A percentile compares a stretch with the other conserved stretches of the same genome.
Conservation (phyloP, 2,888 invertebrate genomes). For the Seira musarum region DNA sequence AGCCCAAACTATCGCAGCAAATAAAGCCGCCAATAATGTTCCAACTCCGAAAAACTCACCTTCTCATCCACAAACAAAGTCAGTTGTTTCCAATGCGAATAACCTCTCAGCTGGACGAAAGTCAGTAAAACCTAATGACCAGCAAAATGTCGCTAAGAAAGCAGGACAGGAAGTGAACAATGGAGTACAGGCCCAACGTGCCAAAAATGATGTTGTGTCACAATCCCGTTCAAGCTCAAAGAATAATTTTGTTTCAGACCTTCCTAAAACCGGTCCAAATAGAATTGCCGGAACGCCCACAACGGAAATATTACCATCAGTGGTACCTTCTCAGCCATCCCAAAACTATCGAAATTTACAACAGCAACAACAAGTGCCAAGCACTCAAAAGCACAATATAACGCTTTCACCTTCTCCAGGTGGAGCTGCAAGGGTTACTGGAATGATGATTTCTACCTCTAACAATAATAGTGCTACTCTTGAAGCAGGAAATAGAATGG, state of each 20-base stretch:
- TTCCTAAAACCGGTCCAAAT: slow-evolving; percentile 27
- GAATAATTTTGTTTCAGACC: slow-evolving; percentile 29
- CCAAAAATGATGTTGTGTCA: slow-evolving; percentile 34
- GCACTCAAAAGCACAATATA: slow-evolving; percentile 22
- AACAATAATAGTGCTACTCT: neutral
- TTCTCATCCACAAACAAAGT: slow-evolving; percentile 30
- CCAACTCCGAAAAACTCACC: slow-evolving; percentile 50
- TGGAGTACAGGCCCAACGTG: slow-evolving; percentile 24
- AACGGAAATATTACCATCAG: neutral
- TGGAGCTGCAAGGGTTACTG: slow-evolving; percentile 46
- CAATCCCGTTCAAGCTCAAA: slow-evolving; percentile 14
- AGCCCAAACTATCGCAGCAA: slow-evolving; percentile 49
- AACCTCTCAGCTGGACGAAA: slow-evolving; percentile 18
- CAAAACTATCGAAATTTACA: neutral
- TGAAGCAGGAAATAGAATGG: slow-evolving; percentile 4
- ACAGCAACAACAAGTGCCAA: slow-evolving; percentile 21
- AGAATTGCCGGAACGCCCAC: neutral
- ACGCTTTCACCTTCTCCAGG: slow-evolving; percentile 28
- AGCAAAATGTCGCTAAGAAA: slow-evolving; percentile 39
- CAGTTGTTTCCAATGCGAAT: neutral
- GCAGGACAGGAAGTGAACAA: slow-evolving; percentile 30
- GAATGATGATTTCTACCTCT: slow-evolving; percentile 16
- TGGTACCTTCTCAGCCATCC: neutral
- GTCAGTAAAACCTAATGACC: slow-evolving; percentile 11
- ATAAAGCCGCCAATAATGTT: slow-evolving; percentile 41